phyloP scores from a whole-genome alignment of 2,797 vertebrate genomes.

The Megalops cyprinoides region DNA sequence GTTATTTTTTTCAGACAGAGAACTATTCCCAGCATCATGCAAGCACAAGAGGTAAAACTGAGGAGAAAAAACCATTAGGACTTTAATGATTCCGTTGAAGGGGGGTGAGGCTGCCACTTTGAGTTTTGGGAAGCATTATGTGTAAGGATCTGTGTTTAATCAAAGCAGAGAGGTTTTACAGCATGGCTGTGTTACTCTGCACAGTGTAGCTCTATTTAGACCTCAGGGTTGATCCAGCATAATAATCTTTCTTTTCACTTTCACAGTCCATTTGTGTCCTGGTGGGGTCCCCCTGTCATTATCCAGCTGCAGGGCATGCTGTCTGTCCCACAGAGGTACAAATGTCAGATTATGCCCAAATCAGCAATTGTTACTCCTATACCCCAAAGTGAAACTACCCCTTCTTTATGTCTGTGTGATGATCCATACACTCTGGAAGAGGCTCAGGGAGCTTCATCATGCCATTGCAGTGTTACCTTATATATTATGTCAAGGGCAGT shows the following conservation, averaged over 20 bases:
- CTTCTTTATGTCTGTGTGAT: no score
- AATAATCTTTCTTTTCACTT: conserved; percentile 41
- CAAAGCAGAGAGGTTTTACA: conserved; percentile 37
- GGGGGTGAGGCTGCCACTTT: conserved; percentile 33
- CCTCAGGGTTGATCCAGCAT: conserved; percentile 25
- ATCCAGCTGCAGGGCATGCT: not conserved
- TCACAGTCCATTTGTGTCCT: conserved; percentile 15
- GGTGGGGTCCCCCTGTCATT: not conserved
- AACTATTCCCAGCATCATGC: conserved; percentile 52
- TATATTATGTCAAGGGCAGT: no score
- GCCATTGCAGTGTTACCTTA: no score
- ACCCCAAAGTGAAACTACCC: no score
- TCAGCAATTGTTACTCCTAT: no score
- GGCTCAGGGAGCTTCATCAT: no score
- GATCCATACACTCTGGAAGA: no score
- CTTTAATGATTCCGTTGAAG: not conserved
- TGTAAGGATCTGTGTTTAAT: conserved; percentile 30
- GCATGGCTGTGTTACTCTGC: not conserved
- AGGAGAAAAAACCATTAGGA: conserved; percentile 48
- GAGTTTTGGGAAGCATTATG: conserved; percentile 61
- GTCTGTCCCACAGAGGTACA: no score
- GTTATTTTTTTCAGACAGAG: conserved; percentile 48
- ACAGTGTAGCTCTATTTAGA: conserved; percentile 20
- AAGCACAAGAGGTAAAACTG: conserved; percentile 42
- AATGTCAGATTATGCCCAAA: no score